phyloP scores from a whole-genome alignment of 2,888 invertebrate genomes.

The Phasia obesa region DNA sequence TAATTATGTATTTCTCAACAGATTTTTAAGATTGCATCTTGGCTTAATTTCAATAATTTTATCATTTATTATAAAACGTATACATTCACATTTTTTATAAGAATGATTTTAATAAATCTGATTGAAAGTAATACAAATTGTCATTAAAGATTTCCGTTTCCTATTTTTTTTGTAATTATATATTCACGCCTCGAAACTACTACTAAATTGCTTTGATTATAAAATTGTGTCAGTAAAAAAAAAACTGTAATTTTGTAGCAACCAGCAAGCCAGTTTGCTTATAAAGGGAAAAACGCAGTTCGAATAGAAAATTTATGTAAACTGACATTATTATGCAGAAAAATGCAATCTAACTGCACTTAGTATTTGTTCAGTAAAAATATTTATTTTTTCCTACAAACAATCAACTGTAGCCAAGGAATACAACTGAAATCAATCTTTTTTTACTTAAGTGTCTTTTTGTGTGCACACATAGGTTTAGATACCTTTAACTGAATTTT shows the following conservation, averaged over 20 bases:
- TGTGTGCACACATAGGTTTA: neutral
- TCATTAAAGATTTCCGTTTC: constrained; percentile 31
- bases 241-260: neutral
- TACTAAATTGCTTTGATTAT: neutral
- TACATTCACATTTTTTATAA: neutral
- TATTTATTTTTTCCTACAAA: neutral
- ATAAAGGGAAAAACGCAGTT: constrained; percentile 1
- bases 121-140: constrained; percentile 37
- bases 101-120: constrained; percentile 31
- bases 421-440: neutral
- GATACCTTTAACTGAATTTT: neutral
- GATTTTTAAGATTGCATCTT: no score
- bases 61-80: no score
- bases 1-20: no score
- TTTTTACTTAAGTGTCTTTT: neutral
- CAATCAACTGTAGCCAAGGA: neutral
- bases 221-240: neutral
- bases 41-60: no score
- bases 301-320: constrained; percentile 47
- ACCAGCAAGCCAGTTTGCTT: constrained; percentile 1
- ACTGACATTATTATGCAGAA: constrained; percentile 52
- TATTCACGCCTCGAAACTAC: neutral
- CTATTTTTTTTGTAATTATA: neutral
- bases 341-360: constrained; percentile 51
- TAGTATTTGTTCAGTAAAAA: constrained; percentile 45